Percentiles rank a stretch among this genome's conserved stretches.
Conservation (phyloP, 2,113 vertebrate species). For the Euleptes europaea region DNA sequence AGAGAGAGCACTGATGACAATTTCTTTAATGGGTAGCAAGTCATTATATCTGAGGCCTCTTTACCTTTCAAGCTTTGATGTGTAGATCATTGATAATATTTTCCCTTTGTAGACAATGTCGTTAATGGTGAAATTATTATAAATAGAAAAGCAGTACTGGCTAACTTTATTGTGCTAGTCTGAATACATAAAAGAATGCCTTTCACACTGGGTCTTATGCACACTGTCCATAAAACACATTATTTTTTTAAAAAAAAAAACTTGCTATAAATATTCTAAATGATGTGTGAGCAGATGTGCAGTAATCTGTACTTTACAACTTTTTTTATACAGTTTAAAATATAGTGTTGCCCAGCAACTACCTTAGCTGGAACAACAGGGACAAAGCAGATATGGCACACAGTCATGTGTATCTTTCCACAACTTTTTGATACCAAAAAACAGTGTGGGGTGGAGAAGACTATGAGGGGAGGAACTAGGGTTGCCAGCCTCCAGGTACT, state of each 20-base stretch:
- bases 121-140: conserved; percentile 58
- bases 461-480: too few species aligned
- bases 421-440: conserved; percentile 3
- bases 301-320: not conserved
- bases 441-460: not conserved
- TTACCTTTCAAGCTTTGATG: not conserved
- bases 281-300: conserved; percentile 7
- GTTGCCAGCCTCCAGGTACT: too few species aligned
- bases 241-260: conserved; percentile 37
- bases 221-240: not conserved
- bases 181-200: conserved; percentile 44
- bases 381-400: not conserved
- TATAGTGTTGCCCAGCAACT: conserved; percentile 49
- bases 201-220: conserved; percentile 27
- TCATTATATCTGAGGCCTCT: conserved; percentile 35
- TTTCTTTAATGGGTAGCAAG: conserved; percentile 19
- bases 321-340: conserved; percentile 37
- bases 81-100: not conserved
- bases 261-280: conserved; percentile 36
- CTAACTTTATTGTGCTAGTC: conserved; percentile 36
- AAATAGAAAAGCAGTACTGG: conserved; percentile 18
- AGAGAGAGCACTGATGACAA: not conserved
- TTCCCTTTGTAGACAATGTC: conserved; percentile 39
- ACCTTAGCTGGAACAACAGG: conserved; percentile 5
- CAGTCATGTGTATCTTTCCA: not conserved